Conservation (phyloP, 2,797 vertebrate species). For the Acipenser oxyrinchus region DNA sequence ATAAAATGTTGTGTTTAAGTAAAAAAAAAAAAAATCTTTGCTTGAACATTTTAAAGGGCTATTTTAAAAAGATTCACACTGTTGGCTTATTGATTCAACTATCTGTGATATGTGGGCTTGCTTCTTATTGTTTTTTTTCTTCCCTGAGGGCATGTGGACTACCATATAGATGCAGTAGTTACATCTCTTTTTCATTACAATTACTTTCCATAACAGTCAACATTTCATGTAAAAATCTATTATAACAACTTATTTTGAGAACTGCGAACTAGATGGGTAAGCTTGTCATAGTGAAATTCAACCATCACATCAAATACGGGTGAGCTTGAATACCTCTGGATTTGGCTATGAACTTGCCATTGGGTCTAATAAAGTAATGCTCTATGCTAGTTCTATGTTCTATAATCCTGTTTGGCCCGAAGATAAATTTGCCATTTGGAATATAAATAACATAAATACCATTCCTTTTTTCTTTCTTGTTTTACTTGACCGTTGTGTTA, state of each 20-base stretch:
- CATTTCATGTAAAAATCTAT: conserved; percentile 34
- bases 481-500: neutral
- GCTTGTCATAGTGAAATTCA: no score
- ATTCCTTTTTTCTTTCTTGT: conserved; percentile 1
- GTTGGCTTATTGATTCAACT: conserved; percentile 53
- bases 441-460: neutral
- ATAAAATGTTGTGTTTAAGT: neutral
- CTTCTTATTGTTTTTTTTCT: conserved; percentile 14
- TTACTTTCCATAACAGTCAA: conserved; percentile 37
- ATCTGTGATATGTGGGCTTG: neutral
- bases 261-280: conserved; percentile 50
- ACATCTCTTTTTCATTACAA: conserved; percentile 39
- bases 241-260: conserved; percentile 35
- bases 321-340: no score
- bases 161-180: conserved; percentile 33
- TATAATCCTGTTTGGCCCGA: neutral
- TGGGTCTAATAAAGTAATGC: no score
- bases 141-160: conserved; percentile 42
- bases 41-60: conserved; percentile 18
- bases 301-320: no score
- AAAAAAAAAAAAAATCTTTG: neutral
- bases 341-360: no score
- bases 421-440: neutral
- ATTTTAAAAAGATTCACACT: conserved; percentile 35
- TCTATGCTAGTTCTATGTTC: no score